Evolutionary conservation across 2,888 invertebrate genomes (phyloP).

Genomic region (Drosophila lutescens): DNA sequence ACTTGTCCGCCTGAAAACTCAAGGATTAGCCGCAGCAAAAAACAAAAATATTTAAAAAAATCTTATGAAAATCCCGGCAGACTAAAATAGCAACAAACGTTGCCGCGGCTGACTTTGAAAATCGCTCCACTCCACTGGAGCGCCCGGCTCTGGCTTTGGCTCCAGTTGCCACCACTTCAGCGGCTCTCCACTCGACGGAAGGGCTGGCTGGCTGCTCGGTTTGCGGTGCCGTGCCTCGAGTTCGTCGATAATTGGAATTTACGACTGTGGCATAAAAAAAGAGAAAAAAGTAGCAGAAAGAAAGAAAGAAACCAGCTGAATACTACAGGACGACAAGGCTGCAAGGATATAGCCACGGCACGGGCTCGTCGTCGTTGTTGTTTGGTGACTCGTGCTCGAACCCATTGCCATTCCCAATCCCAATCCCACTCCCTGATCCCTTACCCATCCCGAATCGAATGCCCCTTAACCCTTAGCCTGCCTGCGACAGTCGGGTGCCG

Average conservation of each 20-base stretch:
- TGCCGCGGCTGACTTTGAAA: conserved; percentile 72
- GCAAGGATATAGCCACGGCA: conserved; percentile 40
- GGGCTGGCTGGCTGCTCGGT: conserved; percentile 33
- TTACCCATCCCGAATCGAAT: neutral
- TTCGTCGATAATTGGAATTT: conserved; percentile 79
- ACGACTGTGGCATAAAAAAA: conserved; percentile 75
- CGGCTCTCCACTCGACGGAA: conserved; percentile 34
- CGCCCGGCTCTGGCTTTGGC: conserved; percentile 17
- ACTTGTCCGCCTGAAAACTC: conserved; percentile 27
- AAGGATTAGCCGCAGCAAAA: conserved; percentile 57
- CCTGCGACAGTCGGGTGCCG: conserved; percentile 57
- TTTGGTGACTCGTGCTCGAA: conserved; percentile 38
- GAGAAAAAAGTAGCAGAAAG: conserved; percentile 3
- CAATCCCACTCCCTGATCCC: neutral
- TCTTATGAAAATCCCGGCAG: conserved; percentile 39
- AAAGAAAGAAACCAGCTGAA: conserved; percentile 49
- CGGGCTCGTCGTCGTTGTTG: conserved; percentile 32
- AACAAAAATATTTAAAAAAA: conserved; percentile 59
- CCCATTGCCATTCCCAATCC: conserved; percentile 16
- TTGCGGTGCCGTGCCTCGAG: conserved; percentile 65
- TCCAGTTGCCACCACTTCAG: conserved; percentile 47
- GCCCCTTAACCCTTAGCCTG: conserved; percentile 16
- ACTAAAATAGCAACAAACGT: conserved; percentile 59
- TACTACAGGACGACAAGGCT: conserved; percentile 48
- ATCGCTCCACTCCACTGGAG: conserved; percentile 58